Conservation (phyloP, 2,797 vertebrate genomes). For the Kryptopterus vitreolus region DNA sequence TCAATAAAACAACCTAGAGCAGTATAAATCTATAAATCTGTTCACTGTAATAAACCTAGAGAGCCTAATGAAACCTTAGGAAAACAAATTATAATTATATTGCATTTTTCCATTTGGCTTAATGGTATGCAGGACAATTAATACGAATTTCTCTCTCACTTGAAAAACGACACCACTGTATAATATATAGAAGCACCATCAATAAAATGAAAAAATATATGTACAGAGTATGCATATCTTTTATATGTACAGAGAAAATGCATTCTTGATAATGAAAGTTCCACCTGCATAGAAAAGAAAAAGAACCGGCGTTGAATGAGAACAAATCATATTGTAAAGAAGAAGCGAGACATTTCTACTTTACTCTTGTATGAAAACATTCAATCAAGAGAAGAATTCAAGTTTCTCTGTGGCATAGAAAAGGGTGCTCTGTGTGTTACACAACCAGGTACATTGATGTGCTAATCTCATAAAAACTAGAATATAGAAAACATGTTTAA, state of each 20-base stretch:
- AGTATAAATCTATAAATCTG: neutral
- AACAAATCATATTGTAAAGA: neutral
- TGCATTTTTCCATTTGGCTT: neutral
- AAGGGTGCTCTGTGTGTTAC: neutral
- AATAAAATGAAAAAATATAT: neutral
- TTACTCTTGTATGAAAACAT: too few relatives aligned
- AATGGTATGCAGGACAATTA: neutral
- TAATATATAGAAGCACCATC: neutral
- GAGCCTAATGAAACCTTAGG: neutral
- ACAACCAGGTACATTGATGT: too few relatives aligned
- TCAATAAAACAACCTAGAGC: neutral
- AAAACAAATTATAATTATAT: neutral
- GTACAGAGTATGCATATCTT: neutral
- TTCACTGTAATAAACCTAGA: too few relatives aligned
- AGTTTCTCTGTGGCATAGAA: neutral
- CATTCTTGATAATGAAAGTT: neutral
- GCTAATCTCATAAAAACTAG: too few relatives aligned
- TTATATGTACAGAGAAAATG: neutral
- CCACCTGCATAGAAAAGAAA: neutral
- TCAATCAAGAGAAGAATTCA: neutral
- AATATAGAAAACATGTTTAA: too few relatives aligned
- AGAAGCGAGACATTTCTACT: too few relatives aligned
- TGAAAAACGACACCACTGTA: neutral
- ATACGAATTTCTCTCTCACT: neutral
- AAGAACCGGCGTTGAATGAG: too few relatives aligned